Conservation (phyloP, 1,140 invertebrate genomes). For the Drosophila leontia region DNA sequence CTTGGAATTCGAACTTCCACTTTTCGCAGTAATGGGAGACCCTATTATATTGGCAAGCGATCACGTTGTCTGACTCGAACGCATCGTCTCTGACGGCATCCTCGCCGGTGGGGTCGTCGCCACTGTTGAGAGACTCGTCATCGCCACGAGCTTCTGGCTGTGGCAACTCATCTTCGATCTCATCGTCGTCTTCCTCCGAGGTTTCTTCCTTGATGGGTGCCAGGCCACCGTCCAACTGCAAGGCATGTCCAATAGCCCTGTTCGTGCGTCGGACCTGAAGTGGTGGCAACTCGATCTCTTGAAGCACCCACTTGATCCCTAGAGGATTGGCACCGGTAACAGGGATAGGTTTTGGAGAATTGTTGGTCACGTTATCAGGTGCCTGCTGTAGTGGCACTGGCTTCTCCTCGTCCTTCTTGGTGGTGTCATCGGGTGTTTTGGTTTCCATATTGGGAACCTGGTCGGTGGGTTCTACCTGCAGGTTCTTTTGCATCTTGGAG, state of each 20-base stretch:
- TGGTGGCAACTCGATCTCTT: background rate
- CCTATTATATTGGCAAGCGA: background rate
- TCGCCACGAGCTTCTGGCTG: background rate
- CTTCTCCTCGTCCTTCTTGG: background rate
- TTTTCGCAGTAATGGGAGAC: background rate
- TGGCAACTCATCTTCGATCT: background rate
- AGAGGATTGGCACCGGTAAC: background rate
- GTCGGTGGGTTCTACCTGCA: too few species aligned
- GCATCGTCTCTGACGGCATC: background rate
- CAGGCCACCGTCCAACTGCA: background rate
- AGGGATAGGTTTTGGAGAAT: background rate
- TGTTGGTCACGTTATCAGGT: background rate
- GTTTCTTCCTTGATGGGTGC: background rate
- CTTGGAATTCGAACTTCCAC: background rate
- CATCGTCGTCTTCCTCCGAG: background rate
- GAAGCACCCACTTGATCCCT: background rate
- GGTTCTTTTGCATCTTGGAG: too few species aligned
- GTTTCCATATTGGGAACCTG: too few species aligned
- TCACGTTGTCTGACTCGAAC: background rate
- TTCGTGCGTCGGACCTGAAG: too few species aligned
- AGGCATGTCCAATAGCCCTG: background rate
- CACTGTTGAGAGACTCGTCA: background rate
- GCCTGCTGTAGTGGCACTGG: background rate
- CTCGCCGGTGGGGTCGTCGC: background rate
- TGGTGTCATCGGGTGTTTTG: too few species aligned